These are phyloP conservation scores for Xestia xanthographa DNA, from an alignment of 2,888 invertebrate genomes.

Conservation along the genomic window DNA sequence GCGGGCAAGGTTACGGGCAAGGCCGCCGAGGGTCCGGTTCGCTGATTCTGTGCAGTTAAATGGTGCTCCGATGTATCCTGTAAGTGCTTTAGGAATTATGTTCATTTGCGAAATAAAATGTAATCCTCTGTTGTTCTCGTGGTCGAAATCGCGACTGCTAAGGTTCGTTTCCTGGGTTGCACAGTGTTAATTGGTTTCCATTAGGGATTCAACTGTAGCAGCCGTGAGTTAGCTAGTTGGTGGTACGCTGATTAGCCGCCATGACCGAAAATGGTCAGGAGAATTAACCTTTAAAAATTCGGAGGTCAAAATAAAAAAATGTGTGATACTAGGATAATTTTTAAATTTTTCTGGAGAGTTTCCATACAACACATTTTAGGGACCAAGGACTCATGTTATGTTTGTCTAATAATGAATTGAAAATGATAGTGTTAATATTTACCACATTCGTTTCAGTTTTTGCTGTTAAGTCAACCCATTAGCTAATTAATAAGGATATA, in stretches of 20 bases:
- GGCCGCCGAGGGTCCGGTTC: conserved; percentile 96
- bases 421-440: conserved; percentile 20
- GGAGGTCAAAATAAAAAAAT: background rate
- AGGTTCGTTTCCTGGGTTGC: too few relatives aligned
- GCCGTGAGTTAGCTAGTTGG: background rate
- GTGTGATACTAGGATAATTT: background rate
- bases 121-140: too few relatives aligned
- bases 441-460: background rate
- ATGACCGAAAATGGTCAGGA: background rate
- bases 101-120: too few relatives aligned
- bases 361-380: background rate
- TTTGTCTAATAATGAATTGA: background rate
- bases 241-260: background rate
- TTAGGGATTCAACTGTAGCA: background rate
- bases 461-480: background rate
- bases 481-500: conserved; percentile 18
- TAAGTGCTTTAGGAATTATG: conserved; percentile 88
- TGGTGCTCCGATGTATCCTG: conserved; percentile 95
- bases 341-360: too few relatives aligned
- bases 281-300: background rate
- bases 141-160: too few relatives aligned
- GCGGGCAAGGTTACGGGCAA: conserved; percentile 94
- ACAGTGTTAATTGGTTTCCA: too few relatives aligned
- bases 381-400: background rate
- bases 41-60: conserved; percentile 97